These are phyloP conservation scores for Centruroides vittatus DNA, from an alignment of 1,140 invertebrate species.

Conservation along the genomic window DNA sequence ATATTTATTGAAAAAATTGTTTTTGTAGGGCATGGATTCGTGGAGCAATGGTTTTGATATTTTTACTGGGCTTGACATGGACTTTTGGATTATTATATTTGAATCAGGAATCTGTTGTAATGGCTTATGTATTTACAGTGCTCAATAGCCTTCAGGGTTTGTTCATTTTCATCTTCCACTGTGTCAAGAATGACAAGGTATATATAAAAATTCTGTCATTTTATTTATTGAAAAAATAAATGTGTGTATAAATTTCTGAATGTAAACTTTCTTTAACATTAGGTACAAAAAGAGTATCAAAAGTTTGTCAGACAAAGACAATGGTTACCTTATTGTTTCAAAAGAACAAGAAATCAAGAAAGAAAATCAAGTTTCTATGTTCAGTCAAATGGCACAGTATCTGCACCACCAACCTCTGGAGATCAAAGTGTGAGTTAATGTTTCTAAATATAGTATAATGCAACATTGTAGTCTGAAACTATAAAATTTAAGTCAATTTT, in stretches of 20 bases:
- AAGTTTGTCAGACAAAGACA: background rate
- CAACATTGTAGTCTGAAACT: no score
- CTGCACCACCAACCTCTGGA: background rate
- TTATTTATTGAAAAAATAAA: background rate
- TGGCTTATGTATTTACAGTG: slow-evolving; percentile 86
- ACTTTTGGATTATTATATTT: slow-evolving; percentile 73
- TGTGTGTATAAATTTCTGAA: background rate
- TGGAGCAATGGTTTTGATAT: slow-evolving; percentile 64
- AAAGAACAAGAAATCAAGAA: background rate
- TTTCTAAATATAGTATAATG: background rate
- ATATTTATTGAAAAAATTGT: slow-evolving; percentile 4
- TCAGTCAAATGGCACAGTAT: background rate
- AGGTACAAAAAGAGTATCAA: slow-evolving; percentile 6
- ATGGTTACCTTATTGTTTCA: slow-evolving; percentile 1
- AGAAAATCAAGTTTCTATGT: slow-evolving; percentile 5
- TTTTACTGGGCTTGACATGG: slow-evolving; percentile 77
- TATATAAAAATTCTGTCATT: background rate
- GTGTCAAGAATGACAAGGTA: slow-evolving; percentile 86
- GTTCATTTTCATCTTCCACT: slow-evolving; percentile 92
- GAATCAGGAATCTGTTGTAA: slow-evolving; percentile 60
- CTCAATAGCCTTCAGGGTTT: slow-evolving; percentile 84
- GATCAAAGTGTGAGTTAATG: background rate
- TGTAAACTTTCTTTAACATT: background rate
- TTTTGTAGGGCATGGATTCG: slow-evolving; percentile 64
- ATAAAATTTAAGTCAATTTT: background rate